Conservation (phyloP, 2,888 invertebrate genomes). For the Lamellibrachia columna region DNA sequence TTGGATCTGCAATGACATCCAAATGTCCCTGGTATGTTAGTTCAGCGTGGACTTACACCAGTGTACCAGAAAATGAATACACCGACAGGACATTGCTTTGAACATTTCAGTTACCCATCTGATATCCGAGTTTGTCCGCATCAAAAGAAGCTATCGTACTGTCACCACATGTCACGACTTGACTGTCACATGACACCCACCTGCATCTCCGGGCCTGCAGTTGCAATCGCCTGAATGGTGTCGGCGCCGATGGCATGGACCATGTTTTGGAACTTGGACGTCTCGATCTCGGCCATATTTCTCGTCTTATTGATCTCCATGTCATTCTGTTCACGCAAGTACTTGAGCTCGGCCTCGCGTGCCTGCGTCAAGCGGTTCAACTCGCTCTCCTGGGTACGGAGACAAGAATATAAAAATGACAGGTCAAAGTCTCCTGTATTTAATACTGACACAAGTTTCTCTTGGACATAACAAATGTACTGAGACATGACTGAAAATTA, state of each 20-base stretch:
- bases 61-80: background rate
- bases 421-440: background rate
- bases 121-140: background rate
- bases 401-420: background rate
- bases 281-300: constrained; percentile 65
- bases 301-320: constrained; percentile 63
- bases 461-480: background rate
- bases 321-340: constrained; percentile 65
- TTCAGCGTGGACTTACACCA: background rate
- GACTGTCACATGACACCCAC: constrained; percentile 42
- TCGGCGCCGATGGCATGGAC: constrained; percentile 66
- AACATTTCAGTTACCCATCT: background rate
- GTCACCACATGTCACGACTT: background rate
- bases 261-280: constrained; percentile 55
- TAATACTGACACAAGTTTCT: background rate
- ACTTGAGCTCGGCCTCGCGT: constrained; percentile 67
- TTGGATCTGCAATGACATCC: background rate
- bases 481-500: too few species aligned
- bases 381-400: constrained; percentile 63
- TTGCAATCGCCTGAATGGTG: constrained; percentile 65
- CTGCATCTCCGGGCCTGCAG: constrained; percentile 68
- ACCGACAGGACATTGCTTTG: background rate
- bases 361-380: constrained; percentile 65
- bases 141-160: background rate
- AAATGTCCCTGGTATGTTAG: background rate